These are phyloP conservation scores for Andrena bicolor DNA, from an alignment of 2,888 invertebrate genomes.

Conservation along the genomic window DNA sequence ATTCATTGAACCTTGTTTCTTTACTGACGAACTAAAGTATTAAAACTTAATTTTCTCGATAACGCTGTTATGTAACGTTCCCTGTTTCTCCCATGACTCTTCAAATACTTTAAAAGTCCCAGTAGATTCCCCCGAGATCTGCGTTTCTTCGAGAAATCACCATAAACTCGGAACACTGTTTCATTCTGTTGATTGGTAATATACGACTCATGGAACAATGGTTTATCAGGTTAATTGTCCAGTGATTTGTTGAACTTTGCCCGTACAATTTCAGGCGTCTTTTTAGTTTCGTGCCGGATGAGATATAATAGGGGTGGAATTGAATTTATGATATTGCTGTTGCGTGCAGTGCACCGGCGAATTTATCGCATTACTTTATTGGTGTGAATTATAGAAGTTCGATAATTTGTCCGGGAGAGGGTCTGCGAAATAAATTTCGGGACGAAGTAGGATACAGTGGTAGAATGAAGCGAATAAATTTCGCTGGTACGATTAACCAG, in stretches of 20 bases:
- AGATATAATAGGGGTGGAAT: slow-evolving; percentile 19
- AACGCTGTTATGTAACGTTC: no score
- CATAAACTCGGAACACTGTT: no score
- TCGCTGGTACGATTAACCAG: no score
- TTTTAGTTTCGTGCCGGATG: not conserved
- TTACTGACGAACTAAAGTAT: no score
- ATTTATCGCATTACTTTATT: slow-evolving; percentile 37
- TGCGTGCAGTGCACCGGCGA: not conserved
- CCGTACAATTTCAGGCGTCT: slow-evolving; percentile 5
- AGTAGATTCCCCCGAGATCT: no score
- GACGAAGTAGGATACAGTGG: not conserved
- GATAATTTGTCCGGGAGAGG: slow-evolving; percentile 6
- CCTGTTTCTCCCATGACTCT: no score
- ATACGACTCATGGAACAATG: no score
- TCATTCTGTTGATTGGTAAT: no score
- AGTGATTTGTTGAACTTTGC: slow-evolving; percentile 1
- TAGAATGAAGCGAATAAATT: not conserved
- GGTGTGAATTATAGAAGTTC: not conserved
- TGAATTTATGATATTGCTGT: slow-evolving; percentile 34
- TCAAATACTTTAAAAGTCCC: no score
- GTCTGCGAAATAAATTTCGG: not conserved
- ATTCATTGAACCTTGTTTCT: no score
- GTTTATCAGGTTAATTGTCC: slow-evolving; percentile 16
- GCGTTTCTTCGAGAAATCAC: no score
- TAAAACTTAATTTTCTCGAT: no score